Evolutionary conservation across 2,797 vertebrate species (phyloP), one percentile per base, ranked within the genome.

Genomic region (Pelodytes ibericus): DNA sequence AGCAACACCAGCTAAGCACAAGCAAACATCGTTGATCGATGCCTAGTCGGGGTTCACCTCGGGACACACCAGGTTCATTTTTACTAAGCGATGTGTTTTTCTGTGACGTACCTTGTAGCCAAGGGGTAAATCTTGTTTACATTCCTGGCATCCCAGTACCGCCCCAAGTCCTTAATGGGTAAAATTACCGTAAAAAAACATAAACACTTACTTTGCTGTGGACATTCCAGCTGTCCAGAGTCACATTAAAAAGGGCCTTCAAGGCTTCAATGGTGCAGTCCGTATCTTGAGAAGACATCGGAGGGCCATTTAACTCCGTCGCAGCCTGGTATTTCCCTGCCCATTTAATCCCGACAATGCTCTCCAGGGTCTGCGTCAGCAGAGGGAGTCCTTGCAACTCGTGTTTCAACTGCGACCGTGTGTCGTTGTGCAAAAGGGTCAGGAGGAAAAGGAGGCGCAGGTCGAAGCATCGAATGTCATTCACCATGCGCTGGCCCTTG

Each of bases 201-300:
- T n/a, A 31, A 61, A 81, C 27, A 36, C 93, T 94, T 91, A 99
- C 96, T 95, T 98, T 83, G 41, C 90, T 91, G 84, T 91, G 92
- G 79, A 92, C 89, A 84, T 93, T 94, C 84, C 88, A 91, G 75
- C 89, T 90, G 81, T 95, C 93, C 73, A 98, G 91, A 0, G 97
- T 99, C 81, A 99, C 94, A 87, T 99, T 99, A 89, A 99, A 99
- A 77, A 98, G 89, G 85, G 94, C 94, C 90, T 99, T 99, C 72
- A 99, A 91, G 4, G 95, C 94, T 84, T 99, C 98, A 86, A 97
- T 96, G 47, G 93, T 90, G 81, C 92, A 91, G 71, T 99, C 96
- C 2, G 93, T 95, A 83, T 93, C 92, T 86, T 96, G 93, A 44
- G 90, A 84, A 41, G 96, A 91, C 11, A 98, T 83, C 60, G 94